Conservation (phyloP, 2,888 invertebrate genomes). For the Nasonovia ribisnigri region DNA sequence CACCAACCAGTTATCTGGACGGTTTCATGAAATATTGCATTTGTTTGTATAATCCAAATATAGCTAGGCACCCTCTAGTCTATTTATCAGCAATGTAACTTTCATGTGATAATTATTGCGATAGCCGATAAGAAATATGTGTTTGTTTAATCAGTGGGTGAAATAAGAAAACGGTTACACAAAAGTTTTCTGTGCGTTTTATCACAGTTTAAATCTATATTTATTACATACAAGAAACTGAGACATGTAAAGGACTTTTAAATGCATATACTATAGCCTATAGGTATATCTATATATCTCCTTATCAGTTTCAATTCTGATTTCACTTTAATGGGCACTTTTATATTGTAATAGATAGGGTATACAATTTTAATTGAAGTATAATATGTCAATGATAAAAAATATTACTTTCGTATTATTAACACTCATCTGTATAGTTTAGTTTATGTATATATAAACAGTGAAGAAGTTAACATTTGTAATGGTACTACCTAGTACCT, state of each 20-base stretch:
- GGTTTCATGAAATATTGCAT: not conserved
- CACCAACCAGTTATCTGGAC: conserved; percentile 9
- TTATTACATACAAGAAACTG: conserved; percentile 7
- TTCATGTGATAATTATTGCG: not conserved
- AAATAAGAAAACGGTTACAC: conserved; percentile 50
- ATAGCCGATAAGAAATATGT: not conserved
- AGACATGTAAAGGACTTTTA: conserved; percentile 11
- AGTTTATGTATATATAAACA: not conserved
- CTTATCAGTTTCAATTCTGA: conserved; percentile 46
- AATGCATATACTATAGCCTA: not conserved
- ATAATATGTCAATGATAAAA: conserved; percentile 25
- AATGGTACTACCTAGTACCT: too few relatives aligned
- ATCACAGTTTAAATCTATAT: conserved; percentile 29
- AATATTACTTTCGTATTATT: conserved; percentile 39
- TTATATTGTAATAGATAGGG: not conserved
- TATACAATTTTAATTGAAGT: conserved; percentile 51
- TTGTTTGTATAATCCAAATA: not conserved
- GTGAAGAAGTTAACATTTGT: not conserved
- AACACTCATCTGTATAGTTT: not conserved
- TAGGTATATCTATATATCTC: not conserved
- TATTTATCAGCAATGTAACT: not conserved
- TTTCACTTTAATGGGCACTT: conserved; percentile 46
- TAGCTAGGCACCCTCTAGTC: not conserved
- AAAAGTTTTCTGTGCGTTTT: conserved; percentile 30
- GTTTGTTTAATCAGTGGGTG: not conserved